Percentiles rank a stretch among this genome's conserved stretches.
Conservation (phyloP, 2,888 invertebrate species). For the Meiosimyza platycephala region DNA sequence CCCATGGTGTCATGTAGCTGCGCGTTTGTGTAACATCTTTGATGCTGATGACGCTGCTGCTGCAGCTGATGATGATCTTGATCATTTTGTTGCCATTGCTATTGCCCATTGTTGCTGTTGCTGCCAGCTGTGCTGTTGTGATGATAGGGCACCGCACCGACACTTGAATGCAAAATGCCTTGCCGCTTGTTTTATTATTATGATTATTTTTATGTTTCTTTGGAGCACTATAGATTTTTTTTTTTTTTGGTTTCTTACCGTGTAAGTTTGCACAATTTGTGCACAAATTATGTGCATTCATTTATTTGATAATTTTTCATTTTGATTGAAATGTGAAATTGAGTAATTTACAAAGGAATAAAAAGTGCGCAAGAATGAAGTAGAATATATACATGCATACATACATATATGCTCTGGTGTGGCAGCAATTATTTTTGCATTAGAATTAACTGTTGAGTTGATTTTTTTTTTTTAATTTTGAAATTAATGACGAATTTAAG, state of each 20-base stretch:
- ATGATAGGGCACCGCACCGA: too few species aligned
- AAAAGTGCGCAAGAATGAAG: too few species aligned
- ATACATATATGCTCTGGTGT: neutral
- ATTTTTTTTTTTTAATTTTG: too few species aligned
- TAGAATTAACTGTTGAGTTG: constrained; percentile 19
- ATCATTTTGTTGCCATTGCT: neutral
- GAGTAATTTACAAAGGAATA: neutral
- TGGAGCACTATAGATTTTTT: too few species aligned
- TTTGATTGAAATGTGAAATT: constrained; percentile 25
- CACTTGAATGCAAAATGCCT: too few species aligned
- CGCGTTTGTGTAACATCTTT: constrained; percentile 7
- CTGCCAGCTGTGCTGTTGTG: neutral
- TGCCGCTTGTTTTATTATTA: too few species aligned
- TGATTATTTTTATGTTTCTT: too few species aligned
- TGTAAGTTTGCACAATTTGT: neutral
- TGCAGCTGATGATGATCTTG: neutral
- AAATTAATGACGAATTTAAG: too few species aligned
- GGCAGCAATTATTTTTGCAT: constrained; percentile 21
- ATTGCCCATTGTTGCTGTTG: constrained; percentile 22
- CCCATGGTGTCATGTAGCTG: constrained; percentile 4
- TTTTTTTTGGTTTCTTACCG: too few species aligned
- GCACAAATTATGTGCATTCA: constrained; percentile 9
- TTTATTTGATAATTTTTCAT: constrained; percentile 23
- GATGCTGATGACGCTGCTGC: constrained; percentile 7
- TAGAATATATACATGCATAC: too few species aligned